phyloP scores from a whole-genome alignment of 35 echinoderm and acorn worm genomes.

The Lytechinus pictus region DNA sequence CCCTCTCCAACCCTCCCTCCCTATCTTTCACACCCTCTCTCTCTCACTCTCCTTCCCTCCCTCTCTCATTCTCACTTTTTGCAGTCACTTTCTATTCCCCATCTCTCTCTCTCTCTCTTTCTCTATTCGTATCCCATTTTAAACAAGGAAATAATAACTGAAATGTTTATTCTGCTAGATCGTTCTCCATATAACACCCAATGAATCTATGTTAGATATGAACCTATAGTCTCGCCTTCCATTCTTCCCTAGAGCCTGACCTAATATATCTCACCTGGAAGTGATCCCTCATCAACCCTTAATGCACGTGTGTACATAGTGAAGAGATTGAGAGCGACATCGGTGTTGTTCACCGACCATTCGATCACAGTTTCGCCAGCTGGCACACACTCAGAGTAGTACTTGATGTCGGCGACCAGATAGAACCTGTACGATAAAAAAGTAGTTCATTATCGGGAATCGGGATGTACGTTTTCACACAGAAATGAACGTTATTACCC shows the following conservation, averaged over 20 bases:
- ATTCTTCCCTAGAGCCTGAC: no score
- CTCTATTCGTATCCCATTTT: not conserved
- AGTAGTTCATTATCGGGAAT: not conserved
- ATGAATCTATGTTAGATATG: no score
- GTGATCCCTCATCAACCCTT: conserved; percentile 55
- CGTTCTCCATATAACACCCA: no score
- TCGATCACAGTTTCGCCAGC: conserved; percentile 83
- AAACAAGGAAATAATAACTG: not conserved
- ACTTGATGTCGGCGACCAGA: conserved; percentile 77
- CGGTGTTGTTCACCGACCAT: conserved; percentile 84
- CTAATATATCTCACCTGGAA: conserved; percentile 73
- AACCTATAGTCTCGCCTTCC: no score
- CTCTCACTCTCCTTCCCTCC: not conserved
- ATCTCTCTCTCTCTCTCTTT: not conserved
- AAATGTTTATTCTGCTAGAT: no score
- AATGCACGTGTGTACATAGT: conserved; percentile 77
- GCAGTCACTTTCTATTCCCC: not conserved
- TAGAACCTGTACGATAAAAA: conserved; percentile 64
- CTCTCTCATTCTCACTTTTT: not conserved
- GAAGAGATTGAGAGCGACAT: conserved; percentile 79
- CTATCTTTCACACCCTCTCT: not conserved
- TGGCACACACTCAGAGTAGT: conserved; percentile 85
- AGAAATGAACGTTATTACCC: no score
- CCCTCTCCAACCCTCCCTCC: not conserved
- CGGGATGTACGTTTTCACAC: no score